Evolutionary conservation across 2,113 vertebrate species (phyloP).

Genomic region (Rhagologus leucostigma): DNA sequence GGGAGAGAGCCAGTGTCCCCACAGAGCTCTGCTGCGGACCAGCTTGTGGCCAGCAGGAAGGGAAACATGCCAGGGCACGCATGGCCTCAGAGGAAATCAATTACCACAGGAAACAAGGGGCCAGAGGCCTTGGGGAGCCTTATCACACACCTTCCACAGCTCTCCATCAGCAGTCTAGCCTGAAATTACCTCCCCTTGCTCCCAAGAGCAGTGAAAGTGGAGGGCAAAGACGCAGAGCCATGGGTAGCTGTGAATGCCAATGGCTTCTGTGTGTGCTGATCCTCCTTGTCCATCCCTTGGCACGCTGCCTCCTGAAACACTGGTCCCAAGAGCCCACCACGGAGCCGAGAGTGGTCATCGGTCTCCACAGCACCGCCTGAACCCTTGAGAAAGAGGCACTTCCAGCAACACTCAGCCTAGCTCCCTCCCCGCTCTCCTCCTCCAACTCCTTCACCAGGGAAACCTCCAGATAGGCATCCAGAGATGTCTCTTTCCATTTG

Average conservation of each 20-base stretch:
- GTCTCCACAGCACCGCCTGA: rapidly evolving
- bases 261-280: neutral
- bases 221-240: neutral
- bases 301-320: neutral
- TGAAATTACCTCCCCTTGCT: slow-evolving; percentile 15
- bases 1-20: neutral
- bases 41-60: neutral
- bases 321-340: rapidly evolving
- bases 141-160: neutral
- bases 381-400: neutral
- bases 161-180: slow-evolving; percentile 18
- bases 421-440: neutral
- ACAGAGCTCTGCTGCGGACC: neutral
- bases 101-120: neutral
- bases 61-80: rapidly evolving
- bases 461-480: slow-evolving; percentile 17
- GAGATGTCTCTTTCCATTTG: slow-evolving; percentile 21
- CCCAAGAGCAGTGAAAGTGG: neutral
- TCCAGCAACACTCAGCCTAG: neutral
- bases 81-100: neutral
- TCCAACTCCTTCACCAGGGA: neutral
- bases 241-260: neutral
- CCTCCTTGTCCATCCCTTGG: neutral
- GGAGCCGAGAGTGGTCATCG: rapidly evolving
- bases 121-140: neutral